Percentiles rank a stretch among this genome's conserved stretches.
Evolutionary conservation across 2,797 vertebrate species (phyloP).

Genomic region (Florisuga fusca): DNA sequence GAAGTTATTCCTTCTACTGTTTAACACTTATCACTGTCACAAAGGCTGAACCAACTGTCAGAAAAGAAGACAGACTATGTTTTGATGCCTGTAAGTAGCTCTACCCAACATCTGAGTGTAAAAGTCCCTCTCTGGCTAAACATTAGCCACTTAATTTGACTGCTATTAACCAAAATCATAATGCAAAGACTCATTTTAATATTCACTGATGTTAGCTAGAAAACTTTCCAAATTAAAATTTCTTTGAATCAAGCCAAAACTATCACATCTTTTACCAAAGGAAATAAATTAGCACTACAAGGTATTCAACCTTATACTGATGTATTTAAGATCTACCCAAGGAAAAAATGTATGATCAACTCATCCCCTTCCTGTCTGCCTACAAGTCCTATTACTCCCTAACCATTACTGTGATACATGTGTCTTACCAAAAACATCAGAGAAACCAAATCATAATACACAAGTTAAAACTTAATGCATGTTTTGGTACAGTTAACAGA

Average conservation of each 20-base stretch:
- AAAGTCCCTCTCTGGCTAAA: neutral
- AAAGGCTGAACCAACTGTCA: neutral
- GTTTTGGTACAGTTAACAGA: no score
- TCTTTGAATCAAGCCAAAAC: neutral
- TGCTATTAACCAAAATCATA: neutral
- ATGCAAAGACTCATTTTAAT: neutral
- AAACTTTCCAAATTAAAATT: neutral
- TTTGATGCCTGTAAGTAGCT: neutral
- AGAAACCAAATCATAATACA: neutral
- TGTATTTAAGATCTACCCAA: neutral
- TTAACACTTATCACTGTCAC: neutral
- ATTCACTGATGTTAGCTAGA: neutral
- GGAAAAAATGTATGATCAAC: neutral
- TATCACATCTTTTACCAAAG: neutral
- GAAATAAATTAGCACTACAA: neutral
- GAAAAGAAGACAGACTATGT: neutral
- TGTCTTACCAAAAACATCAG: neutral
- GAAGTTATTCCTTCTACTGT: neutral
- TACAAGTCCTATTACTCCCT: neutral
- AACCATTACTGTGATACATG: neutral
- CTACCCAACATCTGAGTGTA: fast-evolving
- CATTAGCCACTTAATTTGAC: neutral
- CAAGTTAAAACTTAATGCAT: neutral
- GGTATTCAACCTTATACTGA: neutral
- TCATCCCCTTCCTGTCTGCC: neutral